phyloP scores from a whole-genome alignment of 1,140 invertebrate species.

The Lepeophtheirus salmonis region DNA sequence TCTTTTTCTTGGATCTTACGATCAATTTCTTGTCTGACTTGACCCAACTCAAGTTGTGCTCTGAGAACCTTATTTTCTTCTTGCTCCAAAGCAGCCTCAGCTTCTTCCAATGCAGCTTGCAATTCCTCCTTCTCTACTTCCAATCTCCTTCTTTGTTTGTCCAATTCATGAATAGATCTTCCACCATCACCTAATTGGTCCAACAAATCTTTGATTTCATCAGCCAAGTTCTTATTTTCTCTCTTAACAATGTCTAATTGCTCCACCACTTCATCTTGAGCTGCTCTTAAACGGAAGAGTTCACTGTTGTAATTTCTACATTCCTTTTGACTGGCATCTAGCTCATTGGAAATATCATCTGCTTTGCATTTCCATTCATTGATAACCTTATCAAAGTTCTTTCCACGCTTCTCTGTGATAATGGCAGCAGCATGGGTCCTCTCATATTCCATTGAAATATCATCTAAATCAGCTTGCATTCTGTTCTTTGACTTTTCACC shows the following conservation, averaged over 20 bases:
- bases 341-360: constrained; percentile 35
- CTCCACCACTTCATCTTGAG: constrained; percentile 2
- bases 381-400: constrained; percentile 46
- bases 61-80: constrained; percentile 36
- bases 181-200: constrained; percentile 41
- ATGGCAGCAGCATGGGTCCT: constrained; percentile 33
- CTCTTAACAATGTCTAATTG: constrained; percentile 23
- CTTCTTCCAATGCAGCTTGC: constrained; percentile 39
- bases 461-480: constrained; percentile 29
- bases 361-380: constrained; percentile 44
- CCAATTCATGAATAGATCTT: constrained; percentile 35
- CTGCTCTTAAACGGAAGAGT: constrained; percentile 11
- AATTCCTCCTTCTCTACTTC: constrained; percentile 43
- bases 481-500: constrained; percentile 38
- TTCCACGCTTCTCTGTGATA: constrained; percentile 40
- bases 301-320: constrained; percentile 13
- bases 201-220: constrained; percentile 39
- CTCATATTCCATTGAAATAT: constrained; percentile 40
- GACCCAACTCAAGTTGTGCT: constrained; percentile 27
- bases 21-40: constrained; percentile 39
- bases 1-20: constrained; percentile 40
- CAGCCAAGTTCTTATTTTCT: constrained; percentile 38
- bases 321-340: constrained; percentile 27
- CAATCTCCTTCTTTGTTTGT: constrained; percentile 37
- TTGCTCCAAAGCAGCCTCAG: constrained; percentile 39